Evolutionary conservation across 2,113 vertebrate species (phyloP).

Genomic region (Channa maculata): DNA sequence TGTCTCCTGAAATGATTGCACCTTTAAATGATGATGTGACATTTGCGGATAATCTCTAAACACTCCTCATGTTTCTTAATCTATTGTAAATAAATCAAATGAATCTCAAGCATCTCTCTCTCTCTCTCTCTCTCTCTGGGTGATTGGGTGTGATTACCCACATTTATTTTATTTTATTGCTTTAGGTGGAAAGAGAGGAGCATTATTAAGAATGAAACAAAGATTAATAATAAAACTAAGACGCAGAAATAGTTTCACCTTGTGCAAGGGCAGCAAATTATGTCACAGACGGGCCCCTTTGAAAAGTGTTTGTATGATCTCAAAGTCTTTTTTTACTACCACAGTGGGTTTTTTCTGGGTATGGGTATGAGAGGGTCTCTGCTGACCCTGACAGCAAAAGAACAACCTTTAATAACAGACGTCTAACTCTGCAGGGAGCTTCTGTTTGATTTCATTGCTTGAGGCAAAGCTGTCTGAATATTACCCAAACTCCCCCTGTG

Average conservation of each 20-base stretch:
- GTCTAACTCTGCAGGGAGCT: constrained; percentile 72
- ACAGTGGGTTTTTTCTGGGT: constrained; percentile 15
- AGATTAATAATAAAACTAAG: background rate
- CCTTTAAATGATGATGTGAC: no score
- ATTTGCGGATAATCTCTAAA: no score
- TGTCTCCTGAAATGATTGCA: no score
- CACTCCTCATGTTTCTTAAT: no score
- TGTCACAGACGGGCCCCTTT: constrained; percentile 22
- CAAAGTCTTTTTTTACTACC: constrained; percentile 11
- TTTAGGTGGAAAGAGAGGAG: background rate
- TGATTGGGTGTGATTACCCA: no score
- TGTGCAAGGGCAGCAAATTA: constrained; percentile 42
- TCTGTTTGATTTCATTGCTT: constrained; percentile 76
- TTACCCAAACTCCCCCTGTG: constrained; percentile 74
- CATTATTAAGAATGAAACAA: background rate
- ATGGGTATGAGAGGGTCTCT: constrained; percentile 55
- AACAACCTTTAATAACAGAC: constrained; percentile 80
- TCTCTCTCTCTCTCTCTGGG: no score
- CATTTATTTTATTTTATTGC: no score
- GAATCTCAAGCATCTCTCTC: no score
- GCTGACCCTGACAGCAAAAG: constrained; percentile 76
- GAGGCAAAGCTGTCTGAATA: constrained; percentile 78
- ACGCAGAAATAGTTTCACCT: constrained; percentile 37
- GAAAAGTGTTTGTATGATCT: constrained; percentile 24
- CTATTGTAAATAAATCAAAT: no score